phyloP scores from a whole-genome alignment of 2,888 invertebrate genomes.

The Epirrhoe alternata region DNA sequence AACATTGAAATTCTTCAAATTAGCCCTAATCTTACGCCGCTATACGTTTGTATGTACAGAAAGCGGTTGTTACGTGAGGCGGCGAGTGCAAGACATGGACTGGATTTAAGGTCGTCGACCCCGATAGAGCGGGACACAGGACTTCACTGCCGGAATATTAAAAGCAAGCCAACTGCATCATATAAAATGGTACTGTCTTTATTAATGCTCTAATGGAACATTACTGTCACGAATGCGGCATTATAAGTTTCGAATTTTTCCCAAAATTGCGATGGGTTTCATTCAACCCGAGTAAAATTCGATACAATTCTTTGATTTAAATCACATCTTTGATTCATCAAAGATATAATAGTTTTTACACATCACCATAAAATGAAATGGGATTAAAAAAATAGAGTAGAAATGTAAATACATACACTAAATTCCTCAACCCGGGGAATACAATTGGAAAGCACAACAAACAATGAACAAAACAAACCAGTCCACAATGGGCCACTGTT shows the following conservation, averaged over 20 bases:
- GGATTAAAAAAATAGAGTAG: conserved; percentile 4
- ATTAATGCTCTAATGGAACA: conserved; percentile 11
- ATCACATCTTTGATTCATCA: too few relatives aligned
- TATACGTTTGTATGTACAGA: conserved; percentile 60
- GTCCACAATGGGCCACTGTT: conserved; percentile 55
- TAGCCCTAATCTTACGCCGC: conserved; percentile 35
- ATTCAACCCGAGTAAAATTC: too few relatives aligned
- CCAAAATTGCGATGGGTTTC: neutral
- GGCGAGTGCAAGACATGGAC: conserved; percentile 80
- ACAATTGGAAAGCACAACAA: conserved; percentile 35
- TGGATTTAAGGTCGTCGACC: conserved; percentile 80
- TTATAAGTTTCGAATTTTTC: conserved; percentile 2
- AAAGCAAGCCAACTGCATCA: conserved; percentile 51
- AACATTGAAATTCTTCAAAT: conserved; percentile 36
- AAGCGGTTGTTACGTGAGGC: conserved; percentile 79
- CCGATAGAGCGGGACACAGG: conserved; percentile 79
- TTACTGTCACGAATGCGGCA: conserved; percentile 1
- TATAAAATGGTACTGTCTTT: conserved; percentile 37
- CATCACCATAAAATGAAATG: too few relatives aligned
- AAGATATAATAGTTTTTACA: too few relatives aligned
- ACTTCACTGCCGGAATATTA: conserved; percentile 77
- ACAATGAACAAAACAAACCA: conserved; percentile 49
- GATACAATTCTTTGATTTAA: too few relatives aligned
- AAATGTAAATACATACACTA: too few relatives aligned
- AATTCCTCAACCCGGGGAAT: conserved; percentile 19